These are phyloP conservation scores for Leiothrix lutea DNA, from an alignment of 2,113 vertebrate genomes.

Conservation along the genomic window DNA sequence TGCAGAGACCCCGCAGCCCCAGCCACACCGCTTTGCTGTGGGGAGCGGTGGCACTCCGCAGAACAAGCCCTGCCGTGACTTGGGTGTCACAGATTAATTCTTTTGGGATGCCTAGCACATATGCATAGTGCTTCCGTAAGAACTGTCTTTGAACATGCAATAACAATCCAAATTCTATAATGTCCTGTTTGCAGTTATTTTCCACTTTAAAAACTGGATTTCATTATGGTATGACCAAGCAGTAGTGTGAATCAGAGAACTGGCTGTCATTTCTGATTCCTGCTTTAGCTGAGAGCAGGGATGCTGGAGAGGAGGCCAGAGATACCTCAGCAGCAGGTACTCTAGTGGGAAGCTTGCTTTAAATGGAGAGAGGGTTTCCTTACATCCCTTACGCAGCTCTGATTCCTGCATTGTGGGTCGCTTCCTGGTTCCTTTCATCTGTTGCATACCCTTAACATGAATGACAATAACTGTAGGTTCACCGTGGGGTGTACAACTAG, in stretches of 20 bases:
- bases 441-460: background rate
- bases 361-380: background rate
- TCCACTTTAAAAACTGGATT: background rate
- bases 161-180: background rate
- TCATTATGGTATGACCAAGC: background rate
- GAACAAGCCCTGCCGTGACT: background rate
- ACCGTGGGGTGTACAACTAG: background rate
- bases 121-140: accelerated
- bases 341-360: accelerated
- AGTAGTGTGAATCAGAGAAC: background rate
- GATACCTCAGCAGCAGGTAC: background rate
- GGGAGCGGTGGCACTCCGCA: background rate
- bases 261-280: background rate
- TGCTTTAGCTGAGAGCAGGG: background rate
- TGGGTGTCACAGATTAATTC: background rate
- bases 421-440: background rate
- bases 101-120: background rate
- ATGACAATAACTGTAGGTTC: background rate
- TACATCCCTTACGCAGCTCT: background rate
- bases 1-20: background rate
- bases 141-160: background rate
- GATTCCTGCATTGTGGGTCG: background rate
- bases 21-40: accelerated
- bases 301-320: background rate
- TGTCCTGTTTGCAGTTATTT: background rate